Base-by-base conservation (phyloP, 1,140 invertebrate species). In the Notospermus geniculatus region DNA sequence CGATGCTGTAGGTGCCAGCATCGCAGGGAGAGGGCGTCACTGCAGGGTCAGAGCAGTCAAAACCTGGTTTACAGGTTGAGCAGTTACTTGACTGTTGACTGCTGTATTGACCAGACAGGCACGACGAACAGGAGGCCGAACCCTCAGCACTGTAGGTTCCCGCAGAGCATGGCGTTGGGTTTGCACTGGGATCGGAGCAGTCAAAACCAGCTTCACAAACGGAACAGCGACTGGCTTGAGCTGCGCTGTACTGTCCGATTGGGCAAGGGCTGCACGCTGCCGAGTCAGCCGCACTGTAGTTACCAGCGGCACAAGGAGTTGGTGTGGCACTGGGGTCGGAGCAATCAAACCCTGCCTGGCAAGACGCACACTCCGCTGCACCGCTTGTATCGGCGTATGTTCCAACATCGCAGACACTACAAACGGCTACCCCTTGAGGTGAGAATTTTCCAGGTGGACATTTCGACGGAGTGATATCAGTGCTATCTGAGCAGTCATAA, bases 101-200 rank as follows among this genome's bases (percentile, higher is more conserved):
- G 7, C 71, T 74, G 63, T 74, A 79, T 39, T 74, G 66, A 1
- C 71, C 70, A 27, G 57, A 65, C 54, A 68, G 63, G 64, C 74
- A 76, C n/a, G 57, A 19, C 1, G 61, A 64, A 63, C 74, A 76
- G 7, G 25, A 54, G 17, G 27, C 55, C 11, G 61, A 58, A 15
- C 65, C 71, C 29, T 54, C 52, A 2, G 55, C 30, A 56, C 54
- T 56, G 60, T 70, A 73, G 54, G 69, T 70, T 1, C 66, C 65
- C 0, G 61, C 29, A 4, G 68, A 69, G 67, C 74, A 76, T 2
- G 22, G 17, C 0, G 70, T 71, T 46, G 72, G 53, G 11, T 70
- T 69, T 7, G 15, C 5, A n/a, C 25, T 67, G 59, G 72, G 70
- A 5, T 63, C 55, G 0, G 68, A 68, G 62, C 75, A 77, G 59